Evolutionary conservation across 2,888 invertebrate genomes (phyloP), one percentile per base, ranked within the genome.

Genomic region (Bombylius discolor): DNA sequence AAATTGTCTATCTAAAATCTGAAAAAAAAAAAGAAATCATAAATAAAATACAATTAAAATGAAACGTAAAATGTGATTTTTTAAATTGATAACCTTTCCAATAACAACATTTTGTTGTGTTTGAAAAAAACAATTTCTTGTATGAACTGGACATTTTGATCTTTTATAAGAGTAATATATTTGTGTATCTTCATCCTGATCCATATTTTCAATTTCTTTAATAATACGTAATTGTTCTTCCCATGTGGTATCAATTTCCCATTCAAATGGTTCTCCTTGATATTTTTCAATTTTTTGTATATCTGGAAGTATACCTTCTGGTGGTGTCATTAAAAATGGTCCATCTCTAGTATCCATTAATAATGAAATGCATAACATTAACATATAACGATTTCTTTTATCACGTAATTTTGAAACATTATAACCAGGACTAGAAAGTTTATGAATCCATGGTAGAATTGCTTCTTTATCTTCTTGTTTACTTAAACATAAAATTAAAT

Each of bases 1-100:
- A 61, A 78, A 79, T 63, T 78, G 77, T 63, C 76, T 67, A 62
- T 73, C 76, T 44, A 76, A 62, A 53, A 72, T 69, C 71, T 74
- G 58, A 32, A 61, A 49, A 14, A 61, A 49, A 14, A 31, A 32
- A 1, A 14, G n/a, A 23, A 5, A 51, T 45, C n/a, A 31, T 4
- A 58, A 13, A 12, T 44, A 44, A 44, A 44, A 12, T 44, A 23
- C 23, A 23, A 23, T 23, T 23, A 23, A 23, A 23, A 23, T 23
- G 23, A 23, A 23, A 23, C 23, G 12, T 34, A 7, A 4, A 42
- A 32, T 39, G 13, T 23, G 23, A 23, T 23, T 23, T 23, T 23
- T 23, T 23, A 23, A 23, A 23, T 23, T 23, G 23, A 23, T 23
- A 23, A 23, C 23, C 23, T 23, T 3, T 8, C 56, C 59, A 47